Base-by-base conservation (phyloP, 2,113 vertebrate species). In the Chaetorhynchus papuensis region DNA sequence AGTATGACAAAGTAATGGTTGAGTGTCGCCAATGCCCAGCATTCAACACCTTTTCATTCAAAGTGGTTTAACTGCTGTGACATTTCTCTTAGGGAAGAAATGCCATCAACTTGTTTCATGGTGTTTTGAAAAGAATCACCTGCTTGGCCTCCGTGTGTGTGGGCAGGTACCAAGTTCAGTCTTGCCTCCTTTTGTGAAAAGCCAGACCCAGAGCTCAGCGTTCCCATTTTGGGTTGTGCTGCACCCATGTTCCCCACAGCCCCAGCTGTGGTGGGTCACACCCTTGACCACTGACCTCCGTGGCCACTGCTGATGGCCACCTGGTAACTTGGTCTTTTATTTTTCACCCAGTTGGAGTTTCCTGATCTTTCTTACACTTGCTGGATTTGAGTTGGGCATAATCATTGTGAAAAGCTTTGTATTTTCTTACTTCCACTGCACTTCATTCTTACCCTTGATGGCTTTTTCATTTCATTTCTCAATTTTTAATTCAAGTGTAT, bases 401-500 rank as follows among this genome's bases (percentile, higher is more conserved):
- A 83, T 31, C 2, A 3, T 15, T 53, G 26, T 23, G 27, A 39
- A 79, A 35, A 66, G 50, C 53, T 72, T 77, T 80, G 13, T n/a
- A 15, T 87, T 91, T 91, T 88, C 60, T 86, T 87, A 60, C 33
- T 91, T 82, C 39, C 0, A 0, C 47, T 39, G 7, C n/a, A 42
- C 60, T 49, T 90, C 8, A 0, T 87, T 88, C 89, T 94, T 92
- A 80, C 52, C 60, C 90, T 80, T 93, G 89, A 76, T 94, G 85
- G 85, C 89, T 87, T 89, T 87, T 83, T 89, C 52, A 53, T 87
- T 90, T 96, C 15, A 26, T 83, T 89, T 87, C 81, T 94, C 41
- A 26, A 77, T 87, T 91, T 93, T 92, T 78, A 92, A 87, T 93
- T 92, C 84, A 89, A 95, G 84, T 68, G 86, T 65, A 81, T 78